Evolutionary conservation across 2,797 vertebrate species (phyloP).

Genomic region (Chrosomus eos): DNA sequence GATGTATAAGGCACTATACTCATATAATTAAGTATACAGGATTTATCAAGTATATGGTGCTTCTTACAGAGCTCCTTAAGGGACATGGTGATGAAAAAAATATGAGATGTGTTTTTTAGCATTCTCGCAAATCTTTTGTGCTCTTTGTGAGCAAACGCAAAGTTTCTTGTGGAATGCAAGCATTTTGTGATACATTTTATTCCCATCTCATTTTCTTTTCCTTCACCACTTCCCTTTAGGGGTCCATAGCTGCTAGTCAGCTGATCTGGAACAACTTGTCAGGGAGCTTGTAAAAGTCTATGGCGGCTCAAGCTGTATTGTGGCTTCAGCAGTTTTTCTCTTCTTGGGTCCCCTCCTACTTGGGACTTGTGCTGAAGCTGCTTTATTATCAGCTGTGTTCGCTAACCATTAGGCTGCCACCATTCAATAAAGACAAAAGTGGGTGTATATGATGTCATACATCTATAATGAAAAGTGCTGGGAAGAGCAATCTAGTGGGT

Average conservation of each 20-base stretch:
- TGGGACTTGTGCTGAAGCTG: not conserved
- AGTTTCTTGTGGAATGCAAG: too few relatives aligned
- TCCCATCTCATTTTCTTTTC: not conserved
- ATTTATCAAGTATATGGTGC: too few relatives aligned
- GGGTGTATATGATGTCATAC: not conserved
- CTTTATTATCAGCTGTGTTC: conserved; percentile 1
- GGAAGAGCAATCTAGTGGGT: conserved; percentile 3
- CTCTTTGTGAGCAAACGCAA: too few relatives aligned
- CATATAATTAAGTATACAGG: too few relatives aligned
- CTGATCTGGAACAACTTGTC: not conserved
- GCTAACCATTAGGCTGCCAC: not conserved
- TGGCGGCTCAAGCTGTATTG: not conserved
- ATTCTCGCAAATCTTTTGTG: too few relatives aligned
- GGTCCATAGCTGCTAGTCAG: not conserved
- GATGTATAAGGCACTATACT: too few relatives aligned
- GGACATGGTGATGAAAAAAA: too few relatives aligned
- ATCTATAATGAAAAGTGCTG: not conserved
- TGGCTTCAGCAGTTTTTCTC: conserved; percentile 11
- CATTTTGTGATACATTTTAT: not conserved
- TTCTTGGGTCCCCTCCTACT: not conserved
- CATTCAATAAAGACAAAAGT: not conserved
- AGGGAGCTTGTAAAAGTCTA: not conserved
- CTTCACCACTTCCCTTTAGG: not conserved
- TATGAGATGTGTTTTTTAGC: too few relatives aligned
- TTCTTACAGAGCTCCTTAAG: too few relatives aligned